phyloP scores from a whole-genome alignment of 2,888 invertebrate genomes.

The Pollenia angustigena region DNA sequence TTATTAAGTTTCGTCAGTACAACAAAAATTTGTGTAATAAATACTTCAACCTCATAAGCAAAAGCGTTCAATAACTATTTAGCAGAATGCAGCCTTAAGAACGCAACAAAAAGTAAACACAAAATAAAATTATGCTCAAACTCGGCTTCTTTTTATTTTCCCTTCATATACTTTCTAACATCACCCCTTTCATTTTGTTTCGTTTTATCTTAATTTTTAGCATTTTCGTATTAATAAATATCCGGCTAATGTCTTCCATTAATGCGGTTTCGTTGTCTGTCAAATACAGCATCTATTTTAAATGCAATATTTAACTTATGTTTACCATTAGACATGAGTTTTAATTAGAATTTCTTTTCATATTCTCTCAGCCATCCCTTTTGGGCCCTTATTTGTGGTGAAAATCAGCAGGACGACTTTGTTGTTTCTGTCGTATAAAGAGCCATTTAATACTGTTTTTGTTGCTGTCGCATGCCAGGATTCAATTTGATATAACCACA shows the following conservation, averaged over 20 bases:
- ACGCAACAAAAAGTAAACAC: too few species aligned
- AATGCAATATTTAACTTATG: neutral
- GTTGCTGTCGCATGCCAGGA: constrained; percentile 22
- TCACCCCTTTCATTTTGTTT: too few species aligned
- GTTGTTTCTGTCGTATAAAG: neutral
- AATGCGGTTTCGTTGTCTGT: constrained; percentile 1
- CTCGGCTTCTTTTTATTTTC: too few species aligned
- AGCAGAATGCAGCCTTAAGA: too few species aligned
- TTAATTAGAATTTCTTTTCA: constrained; percentile 10
- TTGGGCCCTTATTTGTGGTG: neutral
- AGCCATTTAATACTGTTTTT: neutral
- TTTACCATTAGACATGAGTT: neutral
- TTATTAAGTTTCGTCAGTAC: too few species aligned
- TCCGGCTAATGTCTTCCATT: neutral
- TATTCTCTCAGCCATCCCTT: neutral
- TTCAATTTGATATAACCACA: constrained; percentile 51
- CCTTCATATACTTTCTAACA: too few species aligned
- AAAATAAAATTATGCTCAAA: too few species aligned
- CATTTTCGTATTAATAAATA: neutral
- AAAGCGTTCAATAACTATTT: too few species aligned
- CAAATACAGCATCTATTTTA: neutral
- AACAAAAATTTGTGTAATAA: too few species aligned
- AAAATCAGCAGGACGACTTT: neutral
- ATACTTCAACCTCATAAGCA: too few species aligned
- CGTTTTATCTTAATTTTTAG: too few species aligned